Conservation (phyloP, 2,888 invertebrate genomes). For the Atethmia centrago region DNA sequence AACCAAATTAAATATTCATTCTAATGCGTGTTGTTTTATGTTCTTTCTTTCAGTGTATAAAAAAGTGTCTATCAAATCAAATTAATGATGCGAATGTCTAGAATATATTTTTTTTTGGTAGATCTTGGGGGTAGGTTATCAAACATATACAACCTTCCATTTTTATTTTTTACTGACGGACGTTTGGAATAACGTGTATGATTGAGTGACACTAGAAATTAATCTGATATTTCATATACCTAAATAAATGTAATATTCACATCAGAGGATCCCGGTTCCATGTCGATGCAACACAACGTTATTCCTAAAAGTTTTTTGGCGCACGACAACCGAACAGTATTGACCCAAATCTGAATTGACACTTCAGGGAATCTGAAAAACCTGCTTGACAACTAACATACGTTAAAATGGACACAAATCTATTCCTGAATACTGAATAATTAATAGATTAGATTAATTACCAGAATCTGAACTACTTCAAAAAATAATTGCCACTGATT, state of each 20-base stretch:
- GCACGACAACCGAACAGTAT: conserved; percentile 11
- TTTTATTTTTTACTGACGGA: no score
- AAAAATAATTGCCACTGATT: background rate
- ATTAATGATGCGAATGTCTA: background rate
- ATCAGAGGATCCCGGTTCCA: background rate
- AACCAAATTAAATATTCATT: conserved; percentile 1
- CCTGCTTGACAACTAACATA: background rate
- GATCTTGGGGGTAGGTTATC: background rate
- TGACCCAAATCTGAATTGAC: conserved; percentile 45
- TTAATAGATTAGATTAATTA: background rate
- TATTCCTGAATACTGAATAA: conserved; percentile 13
- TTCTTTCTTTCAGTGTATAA: background rate
- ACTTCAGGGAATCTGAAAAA: conserved; percentile 19
- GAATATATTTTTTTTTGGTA: background rate
- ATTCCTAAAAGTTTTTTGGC: conserved; percentile 36
- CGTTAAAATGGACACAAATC: conserved; percentile 3
- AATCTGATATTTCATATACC: background rate
- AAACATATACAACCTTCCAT: no score
- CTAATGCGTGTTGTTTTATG: conserved; percentile 9
- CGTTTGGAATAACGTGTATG: background rate
- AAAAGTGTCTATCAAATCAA: background rate
- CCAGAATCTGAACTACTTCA: background rate
- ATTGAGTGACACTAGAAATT: background rate
- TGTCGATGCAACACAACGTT: conserved; percentile 3
- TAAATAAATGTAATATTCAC: background rate